Evolutionary conservation across 23 tunicate genomes (phyloP).

Genomic region (Phallusia fumigata): DNA sequence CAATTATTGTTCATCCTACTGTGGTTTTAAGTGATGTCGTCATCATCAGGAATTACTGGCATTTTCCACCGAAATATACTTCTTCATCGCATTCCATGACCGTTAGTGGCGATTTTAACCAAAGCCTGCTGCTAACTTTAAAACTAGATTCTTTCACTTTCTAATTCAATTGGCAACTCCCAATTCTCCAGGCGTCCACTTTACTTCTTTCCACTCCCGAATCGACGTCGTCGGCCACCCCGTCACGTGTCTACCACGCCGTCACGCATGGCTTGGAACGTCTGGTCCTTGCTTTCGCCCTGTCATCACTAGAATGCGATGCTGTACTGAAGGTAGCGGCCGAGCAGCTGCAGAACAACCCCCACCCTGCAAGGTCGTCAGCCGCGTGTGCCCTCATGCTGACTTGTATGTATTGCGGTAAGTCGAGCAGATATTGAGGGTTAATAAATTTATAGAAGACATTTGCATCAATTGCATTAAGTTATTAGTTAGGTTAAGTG

Average conservation of each 20-base stretch:
- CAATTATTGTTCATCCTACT: no score
- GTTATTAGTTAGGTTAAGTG: no score
- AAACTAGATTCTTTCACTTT: no score
- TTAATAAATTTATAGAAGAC: no score
- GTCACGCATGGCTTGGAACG: constrained; percentile 60
- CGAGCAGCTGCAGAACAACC: constrained; percentile 48
- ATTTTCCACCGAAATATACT: no score
- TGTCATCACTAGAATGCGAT: constrained; percentile 59
- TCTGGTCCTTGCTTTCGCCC: constrained; percentile 46
- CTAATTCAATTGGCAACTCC: no score
- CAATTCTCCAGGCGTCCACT: constrained; percentile 52
- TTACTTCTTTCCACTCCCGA: constrained; percentile 40
- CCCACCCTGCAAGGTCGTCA: constrained; percentile 20
- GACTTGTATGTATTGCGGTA: constrained; percentile 91
- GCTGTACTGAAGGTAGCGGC: constrained; percentile 57
- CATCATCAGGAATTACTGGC: no score
- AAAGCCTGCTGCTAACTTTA: no score
- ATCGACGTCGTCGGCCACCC: constrained; percentile 3
- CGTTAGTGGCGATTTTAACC: no score
- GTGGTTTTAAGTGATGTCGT: no score
- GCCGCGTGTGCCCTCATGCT: constrained; percentile 54
- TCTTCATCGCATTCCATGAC: no score
- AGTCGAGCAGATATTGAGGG: not conserved
- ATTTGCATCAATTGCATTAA: no score
- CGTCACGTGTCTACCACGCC: constrained; percentile 57